Conservation (phyloP, 2,797 vertebrate species). For the Micrastur ruficollis region DNA sequence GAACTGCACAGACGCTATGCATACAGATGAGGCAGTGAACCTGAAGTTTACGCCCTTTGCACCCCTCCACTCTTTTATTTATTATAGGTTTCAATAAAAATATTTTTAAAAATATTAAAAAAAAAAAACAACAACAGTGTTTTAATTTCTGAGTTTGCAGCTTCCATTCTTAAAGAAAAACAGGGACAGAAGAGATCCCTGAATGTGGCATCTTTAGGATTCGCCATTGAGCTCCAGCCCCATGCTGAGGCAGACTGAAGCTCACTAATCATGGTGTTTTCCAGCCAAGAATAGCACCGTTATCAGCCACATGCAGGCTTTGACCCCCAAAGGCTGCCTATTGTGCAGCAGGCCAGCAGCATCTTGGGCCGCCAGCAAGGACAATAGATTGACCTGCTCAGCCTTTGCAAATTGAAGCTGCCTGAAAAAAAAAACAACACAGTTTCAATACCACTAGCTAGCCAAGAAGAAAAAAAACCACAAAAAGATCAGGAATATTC, state of each 20-base stretch:
- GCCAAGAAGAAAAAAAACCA: neutral
- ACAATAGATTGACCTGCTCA: conserved; percentile 64
- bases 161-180: neutral
- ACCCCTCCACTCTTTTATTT: neutral
- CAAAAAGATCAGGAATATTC: neutral
- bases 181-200: neutral
- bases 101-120: neutral
- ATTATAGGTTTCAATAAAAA: neutral
- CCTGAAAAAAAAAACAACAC: neutral
- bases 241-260: neutral
- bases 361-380: conserved; percentile 58
- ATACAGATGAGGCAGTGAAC: neutral
- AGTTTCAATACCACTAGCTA: neutral
- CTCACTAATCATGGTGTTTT: conserved; percentile 55
- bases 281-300: conserved; percentile 43
- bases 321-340: conserved; percentile 51
- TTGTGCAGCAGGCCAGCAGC: conserved; percentile 46
- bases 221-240: conserved; percentile 4
- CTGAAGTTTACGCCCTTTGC: neutral
- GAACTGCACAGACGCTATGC: fast-evolving
- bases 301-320: conserved; percentile 68
- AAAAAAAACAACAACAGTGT: too few relatives aligned
- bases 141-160: neutral
- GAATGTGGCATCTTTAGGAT: neutral
- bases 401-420: conserved; percentile 31